phyloP scores from a whole-genome alignment of 2,888 invertebrate genomes.

The Brenthis daphne region DNA sequence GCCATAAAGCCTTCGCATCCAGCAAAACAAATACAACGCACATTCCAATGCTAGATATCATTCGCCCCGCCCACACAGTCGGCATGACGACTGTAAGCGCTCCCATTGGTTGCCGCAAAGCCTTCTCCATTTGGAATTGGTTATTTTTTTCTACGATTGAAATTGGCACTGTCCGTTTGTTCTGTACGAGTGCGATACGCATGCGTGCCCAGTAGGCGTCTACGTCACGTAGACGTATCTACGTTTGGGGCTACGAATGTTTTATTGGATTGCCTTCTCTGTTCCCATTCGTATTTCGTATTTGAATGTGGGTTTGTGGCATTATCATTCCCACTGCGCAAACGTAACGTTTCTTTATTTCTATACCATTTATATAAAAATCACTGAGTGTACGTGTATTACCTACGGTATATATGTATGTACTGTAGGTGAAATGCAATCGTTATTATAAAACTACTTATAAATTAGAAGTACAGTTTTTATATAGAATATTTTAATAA shows the following conservation, averaged over 20 bases:
- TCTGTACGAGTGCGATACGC: conserved; percentile 69
- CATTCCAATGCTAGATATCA: conserved; percentile 83
- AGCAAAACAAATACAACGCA: conserved; percentile 81
- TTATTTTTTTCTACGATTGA: conserved; percentile 81
- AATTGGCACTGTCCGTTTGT: conserved; percentile 79
- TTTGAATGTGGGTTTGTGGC: conserved; percentile 71
- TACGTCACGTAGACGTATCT: conserved; percentile 79
- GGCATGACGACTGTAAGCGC: conserved; percentile 80
- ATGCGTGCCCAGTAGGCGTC: conserved; percentile 71
- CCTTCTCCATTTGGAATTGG: conserved; percentile 81
- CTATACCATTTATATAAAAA: background rate
- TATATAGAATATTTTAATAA: too few species aligned
- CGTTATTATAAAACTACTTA: too few species aligned
- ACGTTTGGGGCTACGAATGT: conserved; percentile 75
- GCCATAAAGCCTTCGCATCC: conserved; percentile 80
- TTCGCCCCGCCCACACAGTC: conserved; percentile 80
- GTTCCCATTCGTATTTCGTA: conserved; percentile 75
- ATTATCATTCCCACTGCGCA: conserved; percentile 63
- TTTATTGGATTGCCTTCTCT: conserved; percentile 77
- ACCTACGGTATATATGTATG: too few species aligned
- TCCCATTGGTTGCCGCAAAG: conserved; percentile 79
- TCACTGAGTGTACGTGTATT: background rate
- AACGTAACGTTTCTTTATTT: conserved; percentile 48
- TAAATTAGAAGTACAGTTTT: too few species aligned
- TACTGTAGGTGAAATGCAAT: too few species aligned